Base-by-base conservation (phyloP, 2,888 invertebrate genomes). In the Cacoxenus indagator region DNA sequence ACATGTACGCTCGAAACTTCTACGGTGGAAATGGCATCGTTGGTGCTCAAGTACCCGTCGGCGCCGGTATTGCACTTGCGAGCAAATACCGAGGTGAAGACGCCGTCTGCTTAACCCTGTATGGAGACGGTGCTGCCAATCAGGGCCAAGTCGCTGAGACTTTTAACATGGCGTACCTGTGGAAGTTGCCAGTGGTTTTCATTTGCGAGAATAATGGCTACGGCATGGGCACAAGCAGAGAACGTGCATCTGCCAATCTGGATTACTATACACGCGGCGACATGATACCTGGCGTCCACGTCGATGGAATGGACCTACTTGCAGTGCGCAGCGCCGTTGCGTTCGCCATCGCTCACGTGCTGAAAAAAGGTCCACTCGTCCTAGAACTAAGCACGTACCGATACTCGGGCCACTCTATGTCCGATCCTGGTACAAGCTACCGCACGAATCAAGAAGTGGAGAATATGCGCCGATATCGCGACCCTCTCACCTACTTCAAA, bases 191-290 rank as follows among this genome's bases (percentile, higher is more conserved):
- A 0, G 92, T 92, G 74, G 94, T 99, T 76, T 99, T 97, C 86
- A 93, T 99, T 48, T 99, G 99, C 87, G 99, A 99, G 90, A 99
- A 99, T 88, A 99, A 99, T 88, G 96, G 97, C 74, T 99, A 98
- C 85, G 99, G 90, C 67, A 99, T 99, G 99, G 99, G 98, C 67
- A 99, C 99, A 0, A 94, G 96, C 75, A 91, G 92, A 2, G 95
- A 96, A 72, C 91, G 99, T 57, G 92, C 97, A 62, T 91, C 99
- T 0, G 96, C 97, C 27, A 95, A 92, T 83, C 93, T 95, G 0
- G 93, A 95, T 1, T 99, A 96, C 89, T 99, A 96, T 88, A 93
- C 95, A 0, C 92, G 99, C 75, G 99, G 98, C 37, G 98, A 98
- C 90, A 96, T 94, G 85, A 89, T 99, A 74, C 98, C 99, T 74